These are phyloP conservation scores for Drosophila neotestacea DNA, from an alignment of 2,888 invertebrate species.

Conservation along the genomic window DNA sequence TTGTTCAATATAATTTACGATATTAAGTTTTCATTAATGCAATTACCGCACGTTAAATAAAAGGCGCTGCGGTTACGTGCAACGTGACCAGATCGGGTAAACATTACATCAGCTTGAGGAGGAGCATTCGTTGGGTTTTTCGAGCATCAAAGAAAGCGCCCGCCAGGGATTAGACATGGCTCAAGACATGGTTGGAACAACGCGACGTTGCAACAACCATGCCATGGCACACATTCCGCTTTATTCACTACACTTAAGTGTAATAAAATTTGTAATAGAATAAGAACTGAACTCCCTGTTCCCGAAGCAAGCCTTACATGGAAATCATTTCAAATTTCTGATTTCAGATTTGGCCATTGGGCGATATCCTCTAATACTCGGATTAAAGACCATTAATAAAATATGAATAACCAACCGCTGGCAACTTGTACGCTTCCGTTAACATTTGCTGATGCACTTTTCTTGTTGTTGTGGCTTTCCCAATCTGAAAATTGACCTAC, in stretches of 20 bases:
- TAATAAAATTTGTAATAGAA: constrained; percentile 75
- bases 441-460: constrained; percentile 55
- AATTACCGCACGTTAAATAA: constrained; percentile 76
- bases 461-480: constrained; percentile 29
- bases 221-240: constrained; percentile 69
- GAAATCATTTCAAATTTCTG: constrained; percentile 62
- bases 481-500: constrained; percentile 41
- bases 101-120: constrained; percentile 70
- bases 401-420: constrained; percentile 55
- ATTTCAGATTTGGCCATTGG: constrained; percentile 52
- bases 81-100: constrained; percentile 77
- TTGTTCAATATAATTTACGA: constrained; percentile 78
- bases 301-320: constrained; percentile 35
- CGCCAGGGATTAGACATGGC: constrained; percentile 72
- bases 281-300: constrained; percentile 44
- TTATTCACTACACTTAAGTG: constrained; percentile 70
- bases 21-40: constrained; percentile 79
- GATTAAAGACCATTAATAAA: constrained; percentile 59
- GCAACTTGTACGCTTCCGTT: constrained; percentile 52
- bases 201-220: constrained; percentile 16
- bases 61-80: constrained; percentile 78
- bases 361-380: constrained; percentile 29
- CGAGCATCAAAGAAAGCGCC: constrained; percentile 63
- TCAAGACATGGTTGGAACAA: constrained; percentile 10
- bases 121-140: constrained; percentile 24